Percentiles rank a stretch among this genome's conserved stretches.
Conservation (phyloP, 2,113 vertebrate species). For the Nipponia nippon region DNA sequence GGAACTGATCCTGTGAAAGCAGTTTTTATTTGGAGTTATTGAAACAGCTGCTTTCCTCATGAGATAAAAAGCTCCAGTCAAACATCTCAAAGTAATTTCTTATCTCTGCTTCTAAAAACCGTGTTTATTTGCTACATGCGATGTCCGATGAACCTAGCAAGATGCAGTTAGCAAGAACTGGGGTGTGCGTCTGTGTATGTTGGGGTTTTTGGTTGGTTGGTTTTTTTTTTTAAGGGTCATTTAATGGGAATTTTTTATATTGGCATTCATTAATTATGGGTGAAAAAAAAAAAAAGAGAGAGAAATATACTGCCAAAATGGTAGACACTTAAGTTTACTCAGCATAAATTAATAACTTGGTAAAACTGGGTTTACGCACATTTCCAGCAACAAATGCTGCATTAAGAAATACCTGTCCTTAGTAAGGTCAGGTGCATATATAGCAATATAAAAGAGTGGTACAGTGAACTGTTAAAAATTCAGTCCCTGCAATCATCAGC, state of each 20-base stretch:
- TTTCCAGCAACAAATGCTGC: background rate
- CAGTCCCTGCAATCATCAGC: background rate
- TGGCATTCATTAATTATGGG: background rate
- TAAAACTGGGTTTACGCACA: background rate
- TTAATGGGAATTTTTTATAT: background rate
- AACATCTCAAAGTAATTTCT: background rate
- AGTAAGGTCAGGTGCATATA: background rate
- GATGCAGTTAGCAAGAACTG: background rate
- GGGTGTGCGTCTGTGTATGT: too few relatives aligned
- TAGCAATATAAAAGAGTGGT: background rate
- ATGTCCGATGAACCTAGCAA: background rate
- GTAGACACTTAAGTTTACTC: background rate
- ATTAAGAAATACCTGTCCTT: background rate
- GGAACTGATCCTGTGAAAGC: background rate
- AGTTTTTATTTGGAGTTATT: background rate
- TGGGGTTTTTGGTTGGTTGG: too few relatives aligned
- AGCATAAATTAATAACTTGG: background rate
- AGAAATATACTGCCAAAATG: background rate
- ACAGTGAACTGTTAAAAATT: background rate
- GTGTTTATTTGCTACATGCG: background rate
- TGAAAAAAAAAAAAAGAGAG: background rate
- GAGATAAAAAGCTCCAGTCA: background rate
- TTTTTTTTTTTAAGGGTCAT: background rate
- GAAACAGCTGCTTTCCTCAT: background rate
- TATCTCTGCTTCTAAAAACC: background rate